A percentile compares a stretch with the other conserved stretches of the same genome.
phyloP scores from a whole-genome alignment of 2,888 invertebrate species.

The Theodoxus fluviatilis region DNA sequence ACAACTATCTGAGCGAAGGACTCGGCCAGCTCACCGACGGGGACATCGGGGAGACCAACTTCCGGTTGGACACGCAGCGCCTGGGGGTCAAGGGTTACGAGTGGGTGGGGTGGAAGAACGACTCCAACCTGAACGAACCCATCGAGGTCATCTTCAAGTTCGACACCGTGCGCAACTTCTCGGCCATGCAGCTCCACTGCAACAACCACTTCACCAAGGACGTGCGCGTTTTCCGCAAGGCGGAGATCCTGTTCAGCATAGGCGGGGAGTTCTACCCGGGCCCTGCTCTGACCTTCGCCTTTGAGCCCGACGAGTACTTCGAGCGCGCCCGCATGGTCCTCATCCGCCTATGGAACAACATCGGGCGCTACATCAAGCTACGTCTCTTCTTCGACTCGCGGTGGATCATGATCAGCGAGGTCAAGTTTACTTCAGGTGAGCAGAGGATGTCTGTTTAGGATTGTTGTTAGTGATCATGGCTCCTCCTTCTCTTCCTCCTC shows the following conservation, averaged over 20 bases:
- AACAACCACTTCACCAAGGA: constrained; percentile 87
- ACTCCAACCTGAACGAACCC: constrained; percentile 72
- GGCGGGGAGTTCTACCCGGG: constrained; percentile 81
- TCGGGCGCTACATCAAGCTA: constrained; percentile 81
- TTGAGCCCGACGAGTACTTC: constrained; percentile 79
- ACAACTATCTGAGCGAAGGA: constrained; percentile 74
- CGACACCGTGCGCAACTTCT: constrained; percentile 86
- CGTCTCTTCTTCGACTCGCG: constrained; percentile 79
- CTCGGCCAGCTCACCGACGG: constrained; percentile 86
- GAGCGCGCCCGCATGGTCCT: constrained; percentile 83
- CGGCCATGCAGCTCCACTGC: constrained; percentile 75
- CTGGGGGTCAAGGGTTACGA: constrained; percentile 75
- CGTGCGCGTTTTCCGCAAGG: constrained; percentile 84
- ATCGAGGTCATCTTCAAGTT: constrained; percentile 85
- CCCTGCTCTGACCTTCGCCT: constrained; percentile 74
- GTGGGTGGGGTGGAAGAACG: constrained; percentile 86
- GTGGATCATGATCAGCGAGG: constrained; percentile 90
- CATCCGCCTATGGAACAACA: constrained; percentile 81
- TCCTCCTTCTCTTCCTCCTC: no score
- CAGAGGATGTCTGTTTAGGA: background rate
- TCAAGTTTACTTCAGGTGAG: constrained; percentile 83
- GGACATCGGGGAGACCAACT: constrained; percentile 78
- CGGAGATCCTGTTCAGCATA: constrained; percentile 77
- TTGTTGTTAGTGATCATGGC: no score
- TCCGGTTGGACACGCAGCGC: constrained; percentile 73